These are phyloP conservation scores for Eupristina koningsbergeri DNA, from an alignment of 1,140 invertebrate species.

Conservation along the genomic window DNA sequence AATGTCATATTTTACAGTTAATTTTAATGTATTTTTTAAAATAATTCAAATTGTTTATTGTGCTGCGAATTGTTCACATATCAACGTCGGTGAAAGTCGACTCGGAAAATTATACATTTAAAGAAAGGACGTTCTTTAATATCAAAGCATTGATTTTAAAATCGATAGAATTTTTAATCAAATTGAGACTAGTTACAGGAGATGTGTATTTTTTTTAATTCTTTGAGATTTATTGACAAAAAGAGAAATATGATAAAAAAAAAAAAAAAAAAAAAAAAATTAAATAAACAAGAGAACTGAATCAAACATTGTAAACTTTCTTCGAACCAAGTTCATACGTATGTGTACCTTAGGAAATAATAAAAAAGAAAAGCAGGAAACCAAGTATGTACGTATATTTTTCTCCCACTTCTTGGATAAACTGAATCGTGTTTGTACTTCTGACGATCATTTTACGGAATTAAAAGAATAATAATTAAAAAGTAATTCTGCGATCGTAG, in stretches of 20 bases:
- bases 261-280: too few species aligned
- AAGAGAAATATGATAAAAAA: conserved; percentile 36
- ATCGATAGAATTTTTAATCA: conserved; percentile 50
- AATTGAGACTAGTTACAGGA: not conserved
- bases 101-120: conserved; percentile 24
- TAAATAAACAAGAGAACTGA: conserved; percentile 37
- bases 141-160: conserved; percentile 53
- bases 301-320: conserved; percentile 46
- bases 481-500: conserved; percentile 27
- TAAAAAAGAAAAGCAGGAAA: conserved; percentile 32
- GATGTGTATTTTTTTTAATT: conserved; percentile 24
- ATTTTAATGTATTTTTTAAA: not conserved
- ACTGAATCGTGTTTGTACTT: conserved; percentile 45
- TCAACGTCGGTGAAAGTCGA: conserved; percentile 56
- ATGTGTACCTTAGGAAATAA: conserved; percentile 34
- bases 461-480: conserved; percentile 10
- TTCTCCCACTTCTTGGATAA: conserved; percentile 39
- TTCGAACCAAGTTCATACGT: conserved; percentile 34
- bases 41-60: conserved; percentile 26
- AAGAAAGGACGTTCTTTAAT: conserved; percentile 23
- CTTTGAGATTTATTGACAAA: conserved; percentile 48
- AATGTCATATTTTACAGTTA: conserved; percentile 11
- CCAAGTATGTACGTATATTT: conserved; percentile 47
- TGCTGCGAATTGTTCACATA: conserved; percentile 61
- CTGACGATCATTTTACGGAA: conserved; percentile 36